Evolutionary conservation across 2,113 vertebrate species (phyloP).

Genomic region (Forbesichthys agassizii): DNA sequence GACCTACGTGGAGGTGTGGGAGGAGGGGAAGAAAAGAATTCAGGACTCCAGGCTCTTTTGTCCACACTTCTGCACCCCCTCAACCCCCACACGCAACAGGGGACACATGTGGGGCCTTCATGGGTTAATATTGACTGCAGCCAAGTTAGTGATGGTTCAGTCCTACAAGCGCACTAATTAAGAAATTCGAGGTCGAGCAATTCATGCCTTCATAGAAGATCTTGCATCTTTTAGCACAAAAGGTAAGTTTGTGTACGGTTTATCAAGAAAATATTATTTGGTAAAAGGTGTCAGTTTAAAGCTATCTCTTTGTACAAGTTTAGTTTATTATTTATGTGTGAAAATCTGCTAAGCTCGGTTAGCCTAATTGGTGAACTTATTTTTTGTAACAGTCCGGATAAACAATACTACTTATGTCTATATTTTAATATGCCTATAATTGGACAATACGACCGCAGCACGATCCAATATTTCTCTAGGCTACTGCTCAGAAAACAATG

Average conservation of each 20-base stretch:
- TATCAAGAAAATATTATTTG: background rate
- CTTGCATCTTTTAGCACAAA: conserved; percentile 26
- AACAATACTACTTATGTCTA: no score
- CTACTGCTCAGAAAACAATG: no score
- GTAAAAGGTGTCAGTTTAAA: background rate
- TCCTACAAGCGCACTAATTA: conserved; percentile 60
- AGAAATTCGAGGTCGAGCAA: conserved; percentile 64
- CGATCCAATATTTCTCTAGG: no score
- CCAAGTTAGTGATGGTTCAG: conserved; percentile 35
- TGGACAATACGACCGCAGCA: no score
- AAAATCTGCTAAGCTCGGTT: no score
- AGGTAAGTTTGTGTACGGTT: conserved; percentile 42
- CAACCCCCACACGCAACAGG: conserved; percentile 37
- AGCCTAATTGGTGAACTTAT: no score
- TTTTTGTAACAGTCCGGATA: no score
- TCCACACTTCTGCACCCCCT: conserved; percentile 50
- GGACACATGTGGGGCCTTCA: conserved; percentile 52
- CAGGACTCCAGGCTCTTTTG: conserved; percentile 43
- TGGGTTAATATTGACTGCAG: conserved; percentile 35
- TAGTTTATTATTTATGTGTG: no score
- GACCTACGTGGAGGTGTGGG: conserved; percentile 54
- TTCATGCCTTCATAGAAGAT: conserved; percentile 40
- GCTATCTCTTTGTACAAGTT: background rate
- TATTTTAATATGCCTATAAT: no score
- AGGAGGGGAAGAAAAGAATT: conserved; percentile 35